Conservation (phyloP, 92 coral and sea anemone genomes). For the Zoanthus sansibaricus region DNA sequence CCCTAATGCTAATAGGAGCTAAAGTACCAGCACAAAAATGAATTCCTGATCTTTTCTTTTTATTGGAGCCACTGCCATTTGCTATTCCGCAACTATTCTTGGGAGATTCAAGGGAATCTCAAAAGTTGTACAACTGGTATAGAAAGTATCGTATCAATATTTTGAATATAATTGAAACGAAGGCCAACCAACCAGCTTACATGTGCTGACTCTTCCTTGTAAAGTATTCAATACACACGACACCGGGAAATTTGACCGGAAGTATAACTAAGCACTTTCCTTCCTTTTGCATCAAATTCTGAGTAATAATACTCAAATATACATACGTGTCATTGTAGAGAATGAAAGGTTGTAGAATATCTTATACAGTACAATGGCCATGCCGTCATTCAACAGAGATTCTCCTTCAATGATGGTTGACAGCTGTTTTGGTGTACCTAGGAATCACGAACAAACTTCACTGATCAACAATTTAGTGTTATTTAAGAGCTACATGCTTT, state of each 20-base stretch:
- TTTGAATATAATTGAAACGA: too few species aligned
- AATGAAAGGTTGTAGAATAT: slow-evolving; percentile 95
- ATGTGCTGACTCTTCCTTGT: too few species aligned
- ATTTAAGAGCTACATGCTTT: neutral
- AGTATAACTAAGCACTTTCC: too few species aligned
- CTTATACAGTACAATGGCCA: slow-evolving; percentile 99
- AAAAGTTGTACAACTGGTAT: neutral
- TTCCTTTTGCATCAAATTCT: neutral
- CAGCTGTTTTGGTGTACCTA: slow-evolving; percentile 94
- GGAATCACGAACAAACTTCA: neutral
- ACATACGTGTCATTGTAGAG: slow-evolving; percentile 91
- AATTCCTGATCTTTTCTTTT: neutral
- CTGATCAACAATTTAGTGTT: too few species aligned
- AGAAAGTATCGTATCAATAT: too few species aligned
- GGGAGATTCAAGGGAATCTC: neutral
- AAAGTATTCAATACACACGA: too few species aligned
- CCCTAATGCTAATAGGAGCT: neutral
- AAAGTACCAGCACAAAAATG: neutral
- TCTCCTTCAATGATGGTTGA: slow-evolving; percentile 99
- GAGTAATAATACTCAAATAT: neutral
- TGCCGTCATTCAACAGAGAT: slow-evolving; percentile 95
- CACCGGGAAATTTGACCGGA: too few species aligned
- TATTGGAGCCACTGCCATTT: neutral
- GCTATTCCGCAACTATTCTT: neutral
- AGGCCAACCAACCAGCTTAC: too few species aligned